A percentile compares a stretch with the other conserved stretches of the same genome.
Conservation (phyloP, 2,888 invertebrate species). For the Callosobruchus maculatus region DNA sequence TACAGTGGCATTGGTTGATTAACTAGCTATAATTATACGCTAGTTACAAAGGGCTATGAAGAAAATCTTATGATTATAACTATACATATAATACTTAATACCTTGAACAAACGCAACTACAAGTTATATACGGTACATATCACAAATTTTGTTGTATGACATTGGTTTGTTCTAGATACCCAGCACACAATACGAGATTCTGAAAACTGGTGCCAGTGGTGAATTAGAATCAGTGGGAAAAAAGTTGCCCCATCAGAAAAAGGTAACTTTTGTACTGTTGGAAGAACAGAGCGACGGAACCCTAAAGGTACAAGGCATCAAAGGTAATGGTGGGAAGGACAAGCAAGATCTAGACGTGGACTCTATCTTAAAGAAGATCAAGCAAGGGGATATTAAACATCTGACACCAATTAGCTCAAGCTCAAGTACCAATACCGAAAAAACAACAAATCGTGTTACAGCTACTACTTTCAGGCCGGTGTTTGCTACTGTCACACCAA, state of each 20-base stretch:
- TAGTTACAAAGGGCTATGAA: no score
- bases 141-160: no score
- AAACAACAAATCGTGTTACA: slow-evolving; percentile 19
- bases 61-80: no score
- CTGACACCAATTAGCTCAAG: slow-evolving; percentile 49
- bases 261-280: slow-evolving; percentile 81
- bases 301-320: slow-evolving; percentile 80
- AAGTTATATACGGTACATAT: no score
- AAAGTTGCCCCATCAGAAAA: slow-evolving; percentile 65
- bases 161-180: slow-evolving; percentile 50
- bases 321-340: slow-evolving; percentile 66
- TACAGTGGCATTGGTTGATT: no score
- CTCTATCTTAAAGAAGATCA: slow-evolving; percentile 74
- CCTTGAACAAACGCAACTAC: no score
- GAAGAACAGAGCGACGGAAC: slow-evolving; percentile 84
- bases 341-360: slow-evolving; percentile 74
- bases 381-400: slow-evolving; percentile 76
- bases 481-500: slow-evolving; percentile 38
- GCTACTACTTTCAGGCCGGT: slow-evolving; percentile 13
- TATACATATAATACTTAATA: no score
- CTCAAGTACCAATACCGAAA: slow-evolving; percentile 21
- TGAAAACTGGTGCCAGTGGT: slow-evolving; percentile 72
- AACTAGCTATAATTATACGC: no score
- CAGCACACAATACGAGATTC: slow-evolving; percentile 74
- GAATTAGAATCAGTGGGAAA: slow-evolving; percentile 67